A percentile compares a stretch with the other conserved stretches of the same genome.
Conservation (phyloP, 2,113 vertebrate genomes). For the Athene noctua region DNA sequence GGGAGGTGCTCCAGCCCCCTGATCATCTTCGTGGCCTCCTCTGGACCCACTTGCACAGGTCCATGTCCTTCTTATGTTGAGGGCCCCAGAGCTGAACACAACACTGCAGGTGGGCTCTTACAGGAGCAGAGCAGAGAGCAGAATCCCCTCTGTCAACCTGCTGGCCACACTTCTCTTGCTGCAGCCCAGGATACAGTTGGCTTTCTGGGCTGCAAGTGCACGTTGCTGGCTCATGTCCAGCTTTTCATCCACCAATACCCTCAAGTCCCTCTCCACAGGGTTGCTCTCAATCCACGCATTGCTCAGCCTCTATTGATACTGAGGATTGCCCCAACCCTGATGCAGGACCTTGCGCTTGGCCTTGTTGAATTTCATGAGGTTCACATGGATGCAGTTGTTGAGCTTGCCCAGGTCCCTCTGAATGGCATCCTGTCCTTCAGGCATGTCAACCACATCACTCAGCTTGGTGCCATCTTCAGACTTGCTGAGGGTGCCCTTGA, state of each 20-base stretch:
- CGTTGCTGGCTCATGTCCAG: too few relatives aligned
- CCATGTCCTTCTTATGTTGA: too few relatives aligned
- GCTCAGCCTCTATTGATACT: background rate
- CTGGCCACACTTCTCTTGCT: background rate
- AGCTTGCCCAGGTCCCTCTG: background rate
- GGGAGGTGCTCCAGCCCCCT: background rate
- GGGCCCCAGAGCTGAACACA: too few relatives aligned
- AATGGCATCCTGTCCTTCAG: too few relatives aligned
- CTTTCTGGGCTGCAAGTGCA: too few relatives aligned
- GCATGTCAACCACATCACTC: background rate
- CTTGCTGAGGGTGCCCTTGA: background rate
- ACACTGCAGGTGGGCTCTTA: too few relatives aligned
- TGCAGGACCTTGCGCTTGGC: background rate
- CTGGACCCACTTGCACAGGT: too few relatives aligned
- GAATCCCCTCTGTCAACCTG: background rate
- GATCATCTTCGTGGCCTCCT: too few relatives aligned
- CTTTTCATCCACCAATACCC: background rate
- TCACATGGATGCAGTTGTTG: too few relatives aligned
- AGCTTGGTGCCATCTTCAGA: background rate
- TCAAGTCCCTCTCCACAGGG: background rate
- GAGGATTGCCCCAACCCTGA: background rate
- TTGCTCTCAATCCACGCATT: too few relatives aligned
- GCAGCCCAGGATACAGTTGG: background rate
- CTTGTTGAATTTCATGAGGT: background rate
- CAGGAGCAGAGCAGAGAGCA: too few relatives aligned